Evolutionary conservation across 2,888 invertebrate genomes (phyloP), one percentile per base, ranked within the genome.

Genomic region (Eilema sororculum): DNA sequence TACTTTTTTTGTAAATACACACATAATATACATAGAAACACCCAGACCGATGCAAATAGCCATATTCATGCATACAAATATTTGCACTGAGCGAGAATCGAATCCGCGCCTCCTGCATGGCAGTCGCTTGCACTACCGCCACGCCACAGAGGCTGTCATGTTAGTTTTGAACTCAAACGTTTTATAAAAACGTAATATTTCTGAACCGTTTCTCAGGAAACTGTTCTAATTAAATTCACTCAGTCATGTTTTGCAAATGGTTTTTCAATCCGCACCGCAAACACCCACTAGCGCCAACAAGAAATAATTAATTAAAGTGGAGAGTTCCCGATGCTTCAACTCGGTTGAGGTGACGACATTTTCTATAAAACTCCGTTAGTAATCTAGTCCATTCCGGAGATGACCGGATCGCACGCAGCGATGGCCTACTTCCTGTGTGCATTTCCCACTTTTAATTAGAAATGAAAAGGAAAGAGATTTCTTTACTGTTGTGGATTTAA

Each of bases 401-500:
- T 74, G 78, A 75, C 74, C 69, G 71, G 75, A 78, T 77, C 68
- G 77, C 66, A 80, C 78, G 83, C 81, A 79, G 79, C 28, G 71
- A 37, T 65, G 82, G 73, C 79, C 83, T 75, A 83, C 65, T 80
- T 78, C 75, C 66, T 67, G 63, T 33, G 65, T 71, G 70, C 75
- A 74, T 74, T 65, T 63, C 65, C 72, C 65, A 72, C 75, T 78
- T 80, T 83, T 84, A 84, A 83, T 83, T 82, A 82, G 79, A 82
- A 77, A 72, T 74, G 75, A 83, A 78, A 76, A 66, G 69, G 62
- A 37, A 71, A 77, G 67, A 66, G 69, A 52, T 75, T 82, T 76
- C 64, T 73, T 71, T 80, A 64, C 65, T 65, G 57, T 37, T 41
- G 33, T 28, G 60, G 62, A 13, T 64, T 78, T 78, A 68, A 72